Base-by-base conservation (phyloP, 2,797 vertebrate genomes). In the Myiotriccus ornatus region DNA sequence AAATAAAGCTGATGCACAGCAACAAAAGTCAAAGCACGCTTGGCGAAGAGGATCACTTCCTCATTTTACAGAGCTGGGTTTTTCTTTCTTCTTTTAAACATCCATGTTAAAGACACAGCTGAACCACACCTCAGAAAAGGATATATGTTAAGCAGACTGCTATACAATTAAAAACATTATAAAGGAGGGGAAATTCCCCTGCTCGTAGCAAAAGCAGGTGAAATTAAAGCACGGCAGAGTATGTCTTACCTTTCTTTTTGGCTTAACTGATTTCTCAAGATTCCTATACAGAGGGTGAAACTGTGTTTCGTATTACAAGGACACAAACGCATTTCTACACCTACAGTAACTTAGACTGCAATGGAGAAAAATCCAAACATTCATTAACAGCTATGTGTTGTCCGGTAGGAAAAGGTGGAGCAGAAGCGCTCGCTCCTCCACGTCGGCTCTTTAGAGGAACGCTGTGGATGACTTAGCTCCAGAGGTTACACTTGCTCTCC, bases 21-120 rank as follows among this genome's bases (percentile, higher is more conserved):
- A 95, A 90, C 84, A 76, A 44, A 94, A 92, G 78, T 93, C 86
- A 82, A 97, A 95, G 91, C 83, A 68, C 1, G 68, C 94, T 94
- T 34, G 0, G 77, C 57, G 73, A 81, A 78, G 86, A 91, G 88
- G 78, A 76, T 83, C 32, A 34, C 75, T 94, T 87, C 84, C 71
- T 76, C 46, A 49, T 83, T 78, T 93, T 71, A 95, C 88, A 52
- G 65, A 87, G 70, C 70, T 75, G 47, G 47, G 70, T 23, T 86
- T 71, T 87, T 81, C 49, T 92, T 91, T 86, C 90, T 91, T 78
- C 57, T 76, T 14, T 69, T 91, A 79, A 77, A 60, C 52, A 53
- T 44, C 73, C 18, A 14, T 64, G 78, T 96, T 95, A 52, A 93
- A 90, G 84, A 96, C 84, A 62, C 69, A 87, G 85, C 41, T 57